phyloP scores from a whole-genome alignment of 2,888 invertebrate genomes.

The Melanargia galathea region DNA sequence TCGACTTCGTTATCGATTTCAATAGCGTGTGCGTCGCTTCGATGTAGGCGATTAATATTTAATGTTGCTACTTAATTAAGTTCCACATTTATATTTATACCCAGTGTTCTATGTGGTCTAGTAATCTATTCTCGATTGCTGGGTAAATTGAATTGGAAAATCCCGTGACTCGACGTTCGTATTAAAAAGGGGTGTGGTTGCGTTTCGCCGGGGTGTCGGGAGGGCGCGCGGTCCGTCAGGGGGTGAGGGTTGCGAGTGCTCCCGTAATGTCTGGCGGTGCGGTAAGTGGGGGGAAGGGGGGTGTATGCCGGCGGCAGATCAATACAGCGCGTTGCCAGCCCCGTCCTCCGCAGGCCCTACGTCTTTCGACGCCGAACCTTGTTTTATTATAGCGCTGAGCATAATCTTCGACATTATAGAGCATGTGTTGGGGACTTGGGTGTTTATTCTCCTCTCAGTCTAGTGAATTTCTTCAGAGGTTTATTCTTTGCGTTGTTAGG shows the following conservation, averaged over 20 bases:
- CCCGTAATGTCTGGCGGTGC: slow-evolving; percentile 70
- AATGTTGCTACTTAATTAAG: slow-evolving; percentile 3
- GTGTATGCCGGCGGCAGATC: slow-evolving; percentile 44
- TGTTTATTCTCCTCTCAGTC: slow-evolving; percentile 47
- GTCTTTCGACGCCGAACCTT: slow-evolving; percentile 80
- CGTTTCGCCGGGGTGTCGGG: slow-evolving; percentile 61
- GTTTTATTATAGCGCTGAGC: slow-evolving; percentile 77
- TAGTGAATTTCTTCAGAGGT: slow-evolving; percentile 44
- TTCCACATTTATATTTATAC: slow-evolving; percentile 1
- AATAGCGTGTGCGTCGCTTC: slow-evolving; percentile 17
- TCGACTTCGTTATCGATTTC: slow-evolving; percentile 15
- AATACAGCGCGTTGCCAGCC: slow-evolving; percentile 58
- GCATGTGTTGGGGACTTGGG: slow-evolving; percentile 64
- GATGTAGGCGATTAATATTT: slow-evolving; percentile 20
- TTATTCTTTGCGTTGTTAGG: slow-evolving; percentile 3
- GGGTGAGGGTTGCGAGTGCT: slow-evolving; percentile 64
- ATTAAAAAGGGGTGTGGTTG: slow-evolving; percentile 80
- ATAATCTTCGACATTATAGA: slow-evolving; percentile 73
- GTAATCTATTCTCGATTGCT: slow-evolving; percentile 54
- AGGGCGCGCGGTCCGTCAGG: slow-evolving; percentile 52
- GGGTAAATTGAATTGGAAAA: slow-evolving; percentile 78
- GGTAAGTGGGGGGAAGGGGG: slow-evolving; percentile 40
- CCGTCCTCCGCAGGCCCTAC: slow-evolving; percentile 74
- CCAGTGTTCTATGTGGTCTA: slow-evolving; percentile 18
- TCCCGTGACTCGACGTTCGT: slow-evolving; percentile 74